Evolutionary conservation across 2,113 vertebrate species (phyloP), one percentile per base, ranked within the genome.

Genomic region (Sinosuthora webbiana): DNA sequence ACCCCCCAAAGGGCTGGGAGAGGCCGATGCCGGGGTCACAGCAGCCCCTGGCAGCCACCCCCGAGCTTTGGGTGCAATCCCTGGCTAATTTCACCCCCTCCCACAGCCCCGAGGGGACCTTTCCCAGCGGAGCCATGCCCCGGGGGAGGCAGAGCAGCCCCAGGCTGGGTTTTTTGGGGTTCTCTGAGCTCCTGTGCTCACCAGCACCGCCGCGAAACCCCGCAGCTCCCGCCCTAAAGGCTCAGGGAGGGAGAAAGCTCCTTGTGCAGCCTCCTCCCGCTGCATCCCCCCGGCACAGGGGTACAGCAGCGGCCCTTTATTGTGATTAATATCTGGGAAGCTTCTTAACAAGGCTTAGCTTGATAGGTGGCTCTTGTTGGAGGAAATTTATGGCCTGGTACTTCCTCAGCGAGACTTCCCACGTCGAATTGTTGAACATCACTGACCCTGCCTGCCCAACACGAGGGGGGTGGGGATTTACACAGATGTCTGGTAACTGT

Each of bases 341-440:
- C 95, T 94, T 96, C 96, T 97, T 96, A 96, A 97, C 95, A 95
- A 91, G 96, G 91, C 94, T 28, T 19, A 33, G 91, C 94, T 95
- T 97, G 97, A 98, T 95, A 95, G 98, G 95, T 93, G 93, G 94
- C 98, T 98, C 98, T 98, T 98, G 97, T 97, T 97, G 96, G 89
- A 62, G 87, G 96, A 97, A 98, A 98, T 98, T 98, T 98, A 98
- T 98, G 98, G 96, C 97, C 95, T 41, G 62, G 97, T 97, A 98
- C 97, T 98, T 98, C 98, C 98, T 98, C 96, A 64, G 79, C 50
- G 96, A 98, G 98, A 98, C 97, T 98, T 98, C 98, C 98, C 98
- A 98, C 97, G 97, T 98, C 64, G 97, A 98, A 97, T 95, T 97
- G 97, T 97, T 97, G 92, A 95, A 95, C 97, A 97, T 96, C 86